Conservation (phyloP, 2,888 invertebrate genomes). For the Drosophila basisetae region DNA sequence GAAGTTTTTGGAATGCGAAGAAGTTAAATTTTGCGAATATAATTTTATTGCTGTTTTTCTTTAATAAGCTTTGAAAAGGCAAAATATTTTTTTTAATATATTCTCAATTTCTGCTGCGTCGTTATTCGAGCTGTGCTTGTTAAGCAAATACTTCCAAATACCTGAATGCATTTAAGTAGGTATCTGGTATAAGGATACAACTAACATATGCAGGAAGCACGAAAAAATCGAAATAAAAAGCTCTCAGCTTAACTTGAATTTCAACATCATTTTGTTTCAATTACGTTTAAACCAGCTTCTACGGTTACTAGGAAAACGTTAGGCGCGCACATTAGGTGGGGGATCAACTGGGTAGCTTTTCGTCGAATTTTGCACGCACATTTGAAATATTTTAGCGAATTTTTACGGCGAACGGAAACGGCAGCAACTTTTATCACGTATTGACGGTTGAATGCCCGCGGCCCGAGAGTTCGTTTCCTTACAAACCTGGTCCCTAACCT, state of each 20-base stretch:
- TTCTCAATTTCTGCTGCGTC: not conserved
- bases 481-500: not conserved
- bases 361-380: conserved; percentile 65
- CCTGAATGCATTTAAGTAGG: not conserved
- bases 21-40: not conserved
- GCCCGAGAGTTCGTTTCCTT: conserved; percentile 14
- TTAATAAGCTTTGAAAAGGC: not conserved
- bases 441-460: conserved; percentile 69
- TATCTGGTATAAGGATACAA: not conserved
- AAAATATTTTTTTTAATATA: not conserved
- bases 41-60: not conserved
- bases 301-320: conserved; percentile 27
- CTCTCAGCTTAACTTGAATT: conserved; percentile 43
- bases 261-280: conserved; percentile 71
- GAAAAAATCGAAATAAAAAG: conserved; percentile 1
- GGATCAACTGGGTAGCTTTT: conserved; percentile 7
- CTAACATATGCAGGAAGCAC: not conserved
- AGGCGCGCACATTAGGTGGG: conserved; percentile 6
- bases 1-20: not conserved
- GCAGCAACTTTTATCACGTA: conserved; percentile 76
- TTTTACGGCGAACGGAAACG: conserved; percentile 67
- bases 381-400: conserved; percentile 73
- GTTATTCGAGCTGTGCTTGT: not conserved
- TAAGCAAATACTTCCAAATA: not conserved
- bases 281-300: conserved; percentile 65